Base-by-base conservation (phyloP, 2,113 vertebrate genomes). In the Spea bombifrons region DNA sequence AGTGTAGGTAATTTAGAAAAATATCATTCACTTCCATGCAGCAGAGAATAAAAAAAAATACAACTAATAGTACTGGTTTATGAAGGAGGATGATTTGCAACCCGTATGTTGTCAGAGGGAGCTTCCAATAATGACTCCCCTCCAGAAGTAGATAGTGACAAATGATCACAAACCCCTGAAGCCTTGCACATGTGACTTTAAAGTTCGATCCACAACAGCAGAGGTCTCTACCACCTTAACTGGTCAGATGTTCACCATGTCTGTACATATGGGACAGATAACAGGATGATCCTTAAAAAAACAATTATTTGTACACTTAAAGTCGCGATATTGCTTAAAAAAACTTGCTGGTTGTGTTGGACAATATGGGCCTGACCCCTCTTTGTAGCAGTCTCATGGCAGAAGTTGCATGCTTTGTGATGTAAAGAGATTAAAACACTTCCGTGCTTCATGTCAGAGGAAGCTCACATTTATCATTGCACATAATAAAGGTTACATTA, bases 91-190 rank as follows among this genome's bases (percentile, higher is more conserved):
- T 45, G 47, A 77, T 50, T 45, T 65, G 57, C 68, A 71, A 78
- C 76, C 76, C 59, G 75, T 77, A 77, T 63, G 76, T 78, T 49
- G 8, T 63, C 76, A 64, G 59, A 78, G 57, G 67, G 16, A 50
- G 12, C n/a, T 15, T 6, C 9, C 46, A 13, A 13, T 12, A 47
- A 16, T 47, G n/a, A 5, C 10, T 65, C 53, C 66, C 30, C 75
- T 77, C 66, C 61, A 45, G 75, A 69, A 77, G 66, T 59, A 69
- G 50, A 76, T 13, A 75, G 48, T 30, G 53, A 73, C 17, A 74
- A 53, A 53, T 53, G 10, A 7, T 13, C 12, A 3, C 63, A 75
- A 15, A 75, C 63, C 15, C 46, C 8, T n/a, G 53, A 55, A 55
- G 63, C 52, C 49, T 43, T 57, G 50, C 47, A 55, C 49, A 46